Evolutionary conservation across 2,888 invertebrate genomes (phyloP).

Genomic region (Eupithecia insigniata): DNA sequence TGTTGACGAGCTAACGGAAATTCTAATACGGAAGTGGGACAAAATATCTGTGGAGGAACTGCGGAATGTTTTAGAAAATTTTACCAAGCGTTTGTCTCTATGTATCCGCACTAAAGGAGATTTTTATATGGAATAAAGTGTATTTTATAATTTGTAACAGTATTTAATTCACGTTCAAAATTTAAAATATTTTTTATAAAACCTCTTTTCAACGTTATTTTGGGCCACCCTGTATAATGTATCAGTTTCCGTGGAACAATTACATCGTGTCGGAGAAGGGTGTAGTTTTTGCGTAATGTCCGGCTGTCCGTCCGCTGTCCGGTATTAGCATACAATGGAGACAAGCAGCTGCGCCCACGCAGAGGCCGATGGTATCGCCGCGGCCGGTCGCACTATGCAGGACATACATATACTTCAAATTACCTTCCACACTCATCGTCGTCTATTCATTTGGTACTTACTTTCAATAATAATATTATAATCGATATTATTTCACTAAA

Average conservation of each 20-base stretch:
- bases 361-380: constrained; percentile 21
- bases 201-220: no score
- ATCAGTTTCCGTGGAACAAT: constrained; percentile 12
- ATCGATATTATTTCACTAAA: background rate
- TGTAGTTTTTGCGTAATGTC: constrained; percentile 26
- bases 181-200: no score
- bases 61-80: no score
- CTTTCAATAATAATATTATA: background rate
- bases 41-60: no score
- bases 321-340: constrained; percentile 68
- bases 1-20: no score
- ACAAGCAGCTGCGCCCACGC: constrained; percentile 52
- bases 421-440: background rate
- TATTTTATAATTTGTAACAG: no score
- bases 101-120: no score
- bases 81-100: no score
- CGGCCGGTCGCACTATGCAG: background rate
- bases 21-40: no score
- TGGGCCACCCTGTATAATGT: background rate
- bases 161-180: no score
- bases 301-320: constrained; percentile 15
- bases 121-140: no score
- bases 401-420: background rate
- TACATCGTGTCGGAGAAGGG: constrained; percentile 18
- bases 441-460: background rate